phyloP scores from a whole-genome alignment of 2,888 invertebrate species.

The Sinhomidia bicolor region DNA sequence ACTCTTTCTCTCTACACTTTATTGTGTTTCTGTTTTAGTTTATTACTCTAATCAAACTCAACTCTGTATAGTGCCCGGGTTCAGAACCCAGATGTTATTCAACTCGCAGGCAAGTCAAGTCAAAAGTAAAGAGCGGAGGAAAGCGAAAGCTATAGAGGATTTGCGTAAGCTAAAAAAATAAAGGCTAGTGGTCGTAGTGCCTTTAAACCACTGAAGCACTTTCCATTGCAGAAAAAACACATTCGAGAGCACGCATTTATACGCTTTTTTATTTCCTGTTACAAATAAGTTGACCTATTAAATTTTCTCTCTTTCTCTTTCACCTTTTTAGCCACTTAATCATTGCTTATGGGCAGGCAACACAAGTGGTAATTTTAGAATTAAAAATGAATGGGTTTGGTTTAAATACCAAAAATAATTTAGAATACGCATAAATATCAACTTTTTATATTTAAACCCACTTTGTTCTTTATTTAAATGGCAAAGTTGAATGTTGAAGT shows the following conservation, averaged over 20 bases:
- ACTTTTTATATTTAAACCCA: no score
- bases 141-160: neutral
- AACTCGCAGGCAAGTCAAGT: neutral
- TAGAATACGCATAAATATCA: no score
- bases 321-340: no score
- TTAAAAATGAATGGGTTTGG: neutral
- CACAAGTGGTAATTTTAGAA: neutral
- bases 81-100: neutral
- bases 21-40: neutral
- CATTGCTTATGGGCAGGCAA: neutral
- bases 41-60: slow-evolving; percentile 18
- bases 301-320: neutral
- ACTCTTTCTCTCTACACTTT: neutral
- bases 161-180: neutral
- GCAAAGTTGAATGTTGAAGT: no score
- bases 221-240: no score
- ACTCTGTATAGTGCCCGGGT: neutral
- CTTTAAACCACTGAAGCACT: no score
- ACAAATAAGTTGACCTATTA: neutral
- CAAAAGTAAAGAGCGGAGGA: neutral
- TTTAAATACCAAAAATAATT: neutral
- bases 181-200: no score
- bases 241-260: neutral
- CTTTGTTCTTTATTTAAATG: neutral
- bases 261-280: neutral